These are phyloP conservation scores for Cyclophora punctaria DNA, from an alignment of 2,888 invertebrate species.

Conservation along the genomic window DNA sequence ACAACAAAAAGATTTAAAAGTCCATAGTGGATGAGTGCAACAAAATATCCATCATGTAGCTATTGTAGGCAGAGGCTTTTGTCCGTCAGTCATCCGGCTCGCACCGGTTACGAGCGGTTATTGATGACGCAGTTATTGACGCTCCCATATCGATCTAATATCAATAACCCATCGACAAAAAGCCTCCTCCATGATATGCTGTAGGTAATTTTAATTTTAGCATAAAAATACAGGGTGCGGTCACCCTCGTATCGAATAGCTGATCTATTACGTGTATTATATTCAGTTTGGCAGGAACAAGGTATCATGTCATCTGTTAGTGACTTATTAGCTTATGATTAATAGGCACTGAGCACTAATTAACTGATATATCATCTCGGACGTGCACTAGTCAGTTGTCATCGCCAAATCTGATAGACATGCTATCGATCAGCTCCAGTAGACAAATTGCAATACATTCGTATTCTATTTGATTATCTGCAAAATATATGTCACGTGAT, in stretches of 20 bases:
- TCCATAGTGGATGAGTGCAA: conserved; percentile 18
- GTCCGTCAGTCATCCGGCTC: conserved; percentile 30
- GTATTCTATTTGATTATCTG: too few relatives aligned
- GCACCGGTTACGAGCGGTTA: conserved; percentile 38
- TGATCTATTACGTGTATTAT: conserved; percentile 20
- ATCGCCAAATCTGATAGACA: too few relatives aligned
- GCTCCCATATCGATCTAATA: conserved; percentile 58
- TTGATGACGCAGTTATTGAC: conserved; percentile 54
- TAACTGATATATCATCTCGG: too few relatives aligned
- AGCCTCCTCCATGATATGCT: conserved; percentile 49
- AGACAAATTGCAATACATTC: too few relatives aligned
- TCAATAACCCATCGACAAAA: conserved; percentile 70
- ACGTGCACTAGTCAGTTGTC: too few relatives aligned
- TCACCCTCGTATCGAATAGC: conserved; percentile 30
- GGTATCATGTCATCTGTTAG: too few relatives aligned
- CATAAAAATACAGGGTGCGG: conserved; percentile 55
- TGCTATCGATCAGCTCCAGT: too few relatives aligned
- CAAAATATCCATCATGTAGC: conserved; percentile 30
- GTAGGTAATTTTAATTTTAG: conserved; percentile 64
- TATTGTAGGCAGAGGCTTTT: conserved; percentile 39
- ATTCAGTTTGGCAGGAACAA: too few relatives aligned
- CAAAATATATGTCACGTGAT: too few relatives aligned
- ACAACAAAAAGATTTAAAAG: neutral
- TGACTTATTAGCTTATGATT: too few relatives aligned
- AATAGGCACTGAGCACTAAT: too few relatives aligned